Base-by-base conservation (phyloP, 2,113 vertebrate species). In the Syrmaticus mikado region DNA sequence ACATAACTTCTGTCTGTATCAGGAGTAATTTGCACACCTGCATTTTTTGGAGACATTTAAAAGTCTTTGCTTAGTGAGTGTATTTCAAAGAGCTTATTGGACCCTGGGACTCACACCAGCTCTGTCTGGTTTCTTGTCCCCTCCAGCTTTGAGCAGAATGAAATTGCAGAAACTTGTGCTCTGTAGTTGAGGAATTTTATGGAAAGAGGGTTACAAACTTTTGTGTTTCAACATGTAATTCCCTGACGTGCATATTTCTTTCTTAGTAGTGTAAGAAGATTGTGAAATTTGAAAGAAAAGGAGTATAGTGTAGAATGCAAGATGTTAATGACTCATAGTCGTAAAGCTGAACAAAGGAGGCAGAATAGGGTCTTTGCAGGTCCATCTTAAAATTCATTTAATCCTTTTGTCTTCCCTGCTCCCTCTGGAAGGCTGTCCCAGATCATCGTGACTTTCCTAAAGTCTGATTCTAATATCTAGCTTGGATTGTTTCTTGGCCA, bases 21-120 rank as follows among this genome's bases (percentile, higher is more conserved):
- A 92, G 87, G 83, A 97, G 85, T 97, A 96, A 97, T 97, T 98
- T 97, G 97, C 95, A 96, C 97, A 98, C 96, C 97, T 98, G 98
- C 74, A n/a, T 95, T 87, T 96, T 95, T 87, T 93, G 95, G 95
- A 97, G 95, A 36, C 85, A 45, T 97, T 97, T 95, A 89, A 97
- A 97, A 96, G 83, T 80, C 85, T 96, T 97, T 97, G 82, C 77
- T 95, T 93, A 94, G 92, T 95, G 91, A 95, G 73, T 50, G 9
- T 82, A 25, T 81, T 82, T 96, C 79, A 92, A 96, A 93, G 87
- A 55, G 34, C 72, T 94, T 84, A 45, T 92, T 96, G 91, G 85
- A 93, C 85, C 41, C 81, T 70, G 93, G 73, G 50, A 96, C 82
- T 93, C 65, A 76, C 78, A 95, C 58, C 85, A 68, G 89, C 68